Evolutionary conservation across 2,113 vertebrate genomes (phyloP).

Genomic region (Sphaerodactylus townsendi): DNA sequence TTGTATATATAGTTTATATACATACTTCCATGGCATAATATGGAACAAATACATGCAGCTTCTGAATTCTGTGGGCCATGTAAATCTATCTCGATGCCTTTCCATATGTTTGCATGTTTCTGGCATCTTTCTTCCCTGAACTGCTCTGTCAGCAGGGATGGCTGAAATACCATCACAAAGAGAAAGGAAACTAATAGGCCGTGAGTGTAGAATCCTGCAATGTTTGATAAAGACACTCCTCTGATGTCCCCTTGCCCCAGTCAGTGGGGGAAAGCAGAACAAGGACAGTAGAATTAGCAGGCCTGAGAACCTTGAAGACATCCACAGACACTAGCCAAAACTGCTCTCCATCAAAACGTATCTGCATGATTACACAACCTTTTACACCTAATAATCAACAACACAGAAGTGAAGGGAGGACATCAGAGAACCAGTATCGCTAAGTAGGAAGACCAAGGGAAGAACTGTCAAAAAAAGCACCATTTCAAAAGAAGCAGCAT

Average conservation of each 20-base stretch:
- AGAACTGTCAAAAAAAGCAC: too few species aligned
- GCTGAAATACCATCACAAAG: conserved; percentile 33
- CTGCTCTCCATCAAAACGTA: background rate
- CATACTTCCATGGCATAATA: conserved; percentile 66
- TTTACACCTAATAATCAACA: too few species aligned
- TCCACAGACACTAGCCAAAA: background rate
- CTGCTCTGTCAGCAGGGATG: background rate
- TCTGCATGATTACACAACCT: background rate
- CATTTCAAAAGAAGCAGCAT: too few species aligned
- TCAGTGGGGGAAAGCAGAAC: too few species aligned
- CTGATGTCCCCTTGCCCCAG: too few species aligned
- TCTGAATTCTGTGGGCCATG: conserved; percentile 46
- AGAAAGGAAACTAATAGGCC: background rate
- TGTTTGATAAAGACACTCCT: background rate
- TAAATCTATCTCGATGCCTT: conserved; percentile 30
- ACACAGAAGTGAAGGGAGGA: background rate
- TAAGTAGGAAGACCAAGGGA: background rate
- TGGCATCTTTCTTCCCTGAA: background rate
- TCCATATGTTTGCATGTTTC: background rate
- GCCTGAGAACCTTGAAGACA: background rate
- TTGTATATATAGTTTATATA: conserved; percentile 2
- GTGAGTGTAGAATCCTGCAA: background rate
- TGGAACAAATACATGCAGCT: conserved; percentile 48
- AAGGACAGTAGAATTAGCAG: background rate
- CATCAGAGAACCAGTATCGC: background rate